phyloP scores from a whole-genome alignment of 2,113 vertebrate genomes.

The Ailuropoda melanoleuca region DNA sequence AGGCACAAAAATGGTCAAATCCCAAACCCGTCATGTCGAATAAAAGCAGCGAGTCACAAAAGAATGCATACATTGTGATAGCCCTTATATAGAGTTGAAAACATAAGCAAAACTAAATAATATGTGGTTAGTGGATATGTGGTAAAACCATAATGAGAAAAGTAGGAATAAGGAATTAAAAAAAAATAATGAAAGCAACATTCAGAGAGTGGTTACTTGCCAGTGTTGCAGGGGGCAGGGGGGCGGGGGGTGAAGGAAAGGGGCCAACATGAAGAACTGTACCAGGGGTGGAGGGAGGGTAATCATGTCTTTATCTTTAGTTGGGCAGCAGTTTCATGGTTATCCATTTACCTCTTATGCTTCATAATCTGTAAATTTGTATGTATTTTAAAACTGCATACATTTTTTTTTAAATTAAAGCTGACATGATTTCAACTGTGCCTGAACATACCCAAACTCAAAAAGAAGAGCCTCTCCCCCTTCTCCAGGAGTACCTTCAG shows the following conservation, averaged over 20 bases:
- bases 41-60: neutral
- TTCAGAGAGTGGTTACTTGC: neutral
- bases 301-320: neutral
- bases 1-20: neutral
- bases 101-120: neutral
- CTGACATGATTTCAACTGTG: neutral
- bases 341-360: neutral
- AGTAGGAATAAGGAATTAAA: neutral
- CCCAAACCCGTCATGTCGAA: neutral
- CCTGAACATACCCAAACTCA: neutral
- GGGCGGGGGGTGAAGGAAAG: neutral
- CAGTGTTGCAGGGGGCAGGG: too few relatives aligned
- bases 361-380: neutral
- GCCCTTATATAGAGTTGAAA: neutral
- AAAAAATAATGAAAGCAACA: neutral
- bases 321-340: neutral
- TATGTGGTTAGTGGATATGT: neutral
- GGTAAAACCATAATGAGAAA: neutral
- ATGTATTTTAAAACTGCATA: neutral
- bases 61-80: neutral
- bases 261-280: accelerated
- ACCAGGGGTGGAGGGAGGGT: neutral
- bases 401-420: neutral
- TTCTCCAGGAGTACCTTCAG: neutral
- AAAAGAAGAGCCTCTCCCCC: neutral